Evolutionary conservation across 92 coral and sea anemone species (phyloP), one percentile per base, ranked within the genome.

Genomic region (Porites divaricata): DNA sequence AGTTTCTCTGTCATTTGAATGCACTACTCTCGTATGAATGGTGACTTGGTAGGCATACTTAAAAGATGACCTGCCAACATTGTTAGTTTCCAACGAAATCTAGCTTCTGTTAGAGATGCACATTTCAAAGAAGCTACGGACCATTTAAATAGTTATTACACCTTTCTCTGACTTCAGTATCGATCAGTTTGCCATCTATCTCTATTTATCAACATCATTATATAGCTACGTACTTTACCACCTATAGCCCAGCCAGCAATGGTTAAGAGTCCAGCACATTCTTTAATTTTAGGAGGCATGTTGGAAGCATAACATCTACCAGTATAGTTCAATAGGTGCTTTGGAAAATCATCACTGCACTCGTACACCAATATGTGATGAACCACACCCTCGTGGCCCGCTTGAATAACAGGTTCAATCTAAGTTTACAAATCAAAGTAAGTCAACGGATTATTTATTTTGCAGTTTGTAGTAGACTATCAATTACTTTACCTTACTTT

Each of bases 181-280:
- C 14, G 59, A 54, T 54, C 17, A 54, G 59, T 54, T 15, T 54
- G 59, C 13, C 16, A 15, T 54, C 16, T 8, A 54, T 54, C 16
- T 9, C 16, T 11, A 54, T 2, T 11, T 54, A n/a, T 65, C 24
- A 8, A 2, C 48, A 28, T 35, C 45, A 35, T 35, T 2, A 35
- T 17, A 11, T 69, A 28, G 4, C 75, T 35, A 70, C 77, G 13
- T 82, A 92, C 95, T 52, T 80, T 82, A 8, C 92, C 91, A 16
- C 95, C 95, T 4, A 89, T 92, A 15, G 88, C 92, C 95, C 95
- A 92, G 0, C 78, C 90, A 9, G 90, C 92, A 45, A 87, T 74
- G 15, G 83, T 10, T 28, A 83, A 67, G 17, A 20, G 20, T 23
- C 67, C 79, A 2, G 62, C 52, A 61, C 95, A 92, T 0, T 72